Percentiles rank a stretch among this genome's conserved stretches.
Evolutionary conservation across 2,888 invertebrate genomes (phyloP).

Genomic region (Calliphora vomitoria): DNA sequence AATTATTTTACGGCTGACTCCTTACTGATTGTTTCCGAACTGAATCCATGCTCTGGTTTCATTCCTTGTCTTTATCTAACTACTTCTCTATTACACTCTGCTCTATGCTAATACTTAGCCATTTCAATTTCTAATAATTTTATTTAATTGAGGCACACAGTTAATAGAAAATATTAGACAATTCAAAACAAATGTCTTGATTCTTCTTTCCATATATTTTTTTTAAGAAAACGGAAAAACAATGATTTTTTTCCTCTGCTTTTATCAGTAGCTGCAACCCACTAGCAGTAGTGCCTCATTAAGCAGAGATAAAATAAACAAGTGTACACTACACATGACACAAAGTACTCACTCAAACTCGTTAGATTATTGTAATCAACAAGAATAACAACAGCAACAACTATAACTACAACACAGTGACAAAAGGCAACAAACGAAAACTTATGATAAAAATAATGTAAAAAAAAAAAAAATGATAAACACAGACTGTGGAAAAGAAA

Average conservation of each 20-base stretch:
- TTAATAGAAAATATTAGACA: background rate
- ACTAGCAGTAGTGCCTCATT: conserved; percentile 13
- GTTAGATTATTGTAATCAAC: conserved; percentile 55
- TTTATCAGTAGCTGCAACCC: background rate
- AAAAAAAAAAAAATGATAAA: conserved; percentile 15
- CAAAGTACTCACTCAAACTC: conserved; percentile 20
- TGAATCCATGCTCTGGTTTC: too few species aligned
- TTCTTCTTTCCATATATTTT: background rate
- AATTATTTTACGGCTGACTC: too few species aligned
- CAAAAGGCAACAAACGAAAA: conserved; percentile 24
- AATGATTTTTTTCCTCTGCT: background rate
- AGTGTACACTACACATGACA: conserved; percentile 33
- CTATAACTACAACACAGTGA: conserved; percentile 13
- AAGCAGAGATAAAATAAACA: conserved; percentile 40
- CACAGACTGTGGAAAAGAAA: conserved; percentile 12
- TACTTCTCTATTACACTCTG: too few species aligned
- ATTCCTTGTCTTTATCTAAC: too few species aligned
- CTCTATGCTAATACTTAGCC: background rate
- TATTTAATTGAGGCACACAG: background rate
- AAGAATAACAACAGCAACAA: conserved; percentile 25
- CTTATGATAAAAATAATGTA: conserved; percentile 40
- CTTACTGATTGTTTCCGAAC: too few species aligned
- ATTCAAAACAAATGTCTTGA: background rate
- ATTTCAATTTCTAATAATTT: background rate
- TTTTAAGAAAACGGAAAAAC: background rate